A percentile compares a stretch with the other conserved stretches of the same genome.
phyloP scores from a whole-genome alignment of 2,888 invertebrate species.

The Melolontha melolontha region DNA sequence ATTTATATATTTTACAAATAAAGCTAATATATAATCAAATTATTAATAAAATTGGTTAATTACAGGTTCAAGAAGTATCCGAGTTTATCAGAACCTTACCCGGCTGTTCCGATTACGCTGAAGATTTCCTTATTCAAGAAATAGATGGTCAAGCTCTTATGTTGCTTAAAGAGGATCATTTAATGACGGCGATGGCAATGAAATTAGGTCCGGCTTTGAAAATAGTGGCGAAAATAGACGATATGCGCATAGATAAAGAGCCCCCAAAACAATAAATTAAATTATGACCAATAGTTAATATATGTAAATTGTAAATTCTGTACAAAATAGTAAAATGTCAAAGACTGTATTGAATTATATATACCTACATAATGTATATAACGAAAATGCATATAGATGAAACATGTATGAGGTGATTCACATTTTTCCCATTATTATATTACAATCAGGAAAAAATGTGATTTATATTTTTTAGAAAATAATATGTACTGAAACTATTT shows the following conservation, averaged over 20 bases:
- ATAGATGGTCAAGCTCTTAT: constrained; percentile 96
- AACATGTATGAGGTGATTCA: no score
- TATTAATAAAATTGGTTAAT: constrained; percentile 40
- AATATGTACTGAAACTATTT: no score
- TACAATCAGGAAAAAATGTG: no score
- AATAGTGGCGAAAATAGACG: constrained; percentile 92
- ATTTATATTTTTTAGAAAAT: no score
- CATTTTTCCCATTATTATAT: no score
- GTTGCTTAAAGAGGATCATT: constrained; percentile 91
- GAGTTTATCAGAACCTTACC: constrained; percentile 90
- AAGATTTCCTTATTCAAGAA: constrained; percentile 94
- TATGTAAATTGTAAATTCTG: constrained; percentile 33
- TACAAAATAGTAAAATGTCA: constrained; percentile 35
- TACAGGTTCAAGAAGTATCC: constrained; percentile 85
- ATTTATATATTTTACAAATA: no score
- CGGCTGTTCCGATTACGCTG: constrained; percentile 92
- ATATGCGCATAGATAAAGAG: constrained; percentile 77
- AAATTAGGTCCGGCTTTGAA: constrained; percentile 96
- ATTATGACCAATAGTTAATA: constrained; percentile 29
- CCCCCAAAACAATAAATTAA: constrained; percentile 50
- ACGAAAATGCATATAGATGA: neutral
- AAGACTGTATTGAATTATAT: constrained; percentile 26
- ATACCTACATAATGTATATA: constrained; percentile 16
- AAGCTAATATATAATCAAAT: constrained; percentile 18
- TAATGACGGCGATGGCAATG: constrained; percentile 95